phyloP scores from a whole-genome alignment of 2,888 invertebrate species.

The Salticus scenicus region DNA sequence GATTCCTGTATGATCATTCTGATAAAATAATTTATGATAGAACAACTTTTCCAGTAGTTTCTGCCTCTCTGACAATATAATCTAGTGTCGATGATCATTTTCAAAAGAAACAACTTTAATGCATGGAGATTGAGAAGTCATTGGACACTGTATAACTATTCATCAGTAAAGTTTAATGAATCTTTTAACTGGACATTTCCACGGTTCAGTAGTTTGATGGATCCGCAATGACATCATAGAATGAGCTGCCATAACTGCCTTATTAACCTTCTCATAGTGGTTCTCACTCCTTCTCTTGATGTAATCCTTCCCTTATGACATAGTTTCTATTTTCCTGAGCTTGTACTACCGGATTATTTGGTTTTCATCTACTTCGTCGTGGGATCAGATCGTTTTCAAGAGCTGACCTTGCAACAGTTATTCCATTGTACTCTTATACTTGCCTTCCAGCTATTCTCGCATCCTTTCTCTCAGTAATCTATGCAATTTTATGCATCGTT shows the following conservation, averaged over 20 bases:
- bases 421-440: conserved; percentile 7
- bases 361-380: background rate
- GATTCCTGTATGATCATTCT: too few species aligned
- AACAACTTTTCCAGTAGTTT: too few species aligned
- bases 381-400: background rate
- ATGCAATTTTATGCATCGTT: background rate
- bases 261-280: background rate
- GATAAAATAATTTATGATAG: too few species aligned
- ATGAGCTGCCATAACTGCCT: background rate
- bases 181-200: too few species aligned
- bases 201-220: background rate
- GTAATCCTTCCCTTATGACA: background rate
- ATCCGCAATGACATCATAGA: background rate
- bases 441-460: conserved; percentile 15
- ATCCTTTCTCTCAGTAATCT: conserved; percentile 42
- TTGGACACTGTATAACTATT: too few species aligned
- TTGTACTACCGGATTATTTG: background rate
- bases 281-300: background rate
- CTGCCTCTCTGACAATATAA: too few species aligned
- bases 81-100: too few species aligned
- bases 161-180: too few species aligned
- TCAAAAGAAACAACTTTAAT: too few species aligned
- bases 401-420: conserved; percentile 31
- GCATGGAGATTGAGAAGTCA: too few species aligned
- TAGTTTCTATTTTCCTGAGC: background rate